Base-by-base conservation (phyloP, 2,113 vertebrate genomes). In the Pycnonotus jocosus region DNA sequence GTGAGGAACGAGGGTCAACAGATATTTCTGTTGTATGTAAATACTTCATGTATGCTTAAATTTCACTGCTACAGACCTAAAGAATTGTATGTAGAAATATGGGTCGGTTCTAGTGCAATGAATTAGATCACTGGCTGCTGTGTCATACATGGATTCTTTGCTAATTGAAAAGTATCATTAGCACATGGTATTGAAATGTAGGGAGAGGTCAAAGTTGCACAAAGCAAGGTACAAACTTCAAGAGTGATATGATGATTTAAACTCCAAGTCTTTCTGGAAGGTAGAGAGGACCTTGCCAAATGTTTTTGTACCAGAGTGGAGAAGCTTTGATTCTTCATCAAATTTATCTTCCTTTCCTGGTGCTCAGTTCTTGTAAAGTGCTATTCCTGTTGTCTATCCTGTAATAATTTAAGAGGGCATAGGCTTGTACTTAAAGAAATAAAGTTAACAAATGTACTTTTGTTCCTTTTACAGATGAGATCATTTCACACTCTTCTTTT, bases 391-490 rank as follows among this genome's bases (percentile, higher is more conserved):
- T 65, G 22, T 72, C 20, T 83, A 7, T 23, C 70, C 42, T 5
- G 1, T 57, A 66, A 57, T 35, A 62, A 51, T 57, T 69, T 56
- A 58, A 72, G 66, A 76, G 40, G 35, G 6, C 21, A 8, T 64
- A 64, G 47, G 4, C 5, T 93, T 48, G 11, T 25, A 38, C 23
- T 57, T 62, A 35, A 70, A 65, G 58, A 15, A 82, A 35, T 30
- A 22, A 38, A 65, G 50, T 84, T 84, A 82, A 56, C 92, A 58
- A 91, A 54, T 88, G 37, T 95, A 42, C 60, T 68, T 95, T 70
- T 88, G 5, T 71, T 95, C 87, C 53, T 89, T 96, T 97, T 96
- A 64, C 95, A 98, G 97, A 96, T 97, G 93, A 93, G 73, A 92
- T 85, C 76, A 73, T 84, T 86, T 68, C 86, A 64, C 47, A 21